phyloP scores from a whole-genome alignment of 2,797 vertebrate genomes.

The Leptodactylus fallax region DNA sequence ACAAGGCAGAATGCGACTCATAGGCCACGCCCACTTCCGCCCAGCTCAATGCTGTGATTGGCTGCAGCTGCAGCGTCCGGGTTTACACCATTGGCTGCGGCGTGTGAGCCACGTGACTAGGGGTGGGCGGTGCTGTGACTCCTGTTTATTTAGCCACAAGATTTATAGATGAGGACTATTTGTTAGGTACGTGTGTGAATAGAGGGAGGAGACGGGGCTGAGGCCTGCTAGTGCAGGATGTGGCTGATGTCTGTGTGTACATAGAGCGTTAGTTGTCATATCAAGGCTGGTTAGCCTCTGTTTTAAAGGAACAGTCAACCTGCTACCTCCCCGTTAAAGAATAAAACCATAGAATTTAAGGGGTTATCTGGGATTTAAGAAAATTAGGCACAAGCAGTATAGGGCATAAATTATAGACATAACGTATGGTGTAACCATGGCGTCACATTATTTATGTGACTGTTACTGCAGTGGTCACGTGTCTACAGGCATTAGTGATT shows the following conservation, averaged over 20 bases:
- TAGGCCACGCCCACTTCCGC: background rate
- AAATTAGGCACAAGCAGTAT: too few relatives aligned
- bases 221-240: background rate
- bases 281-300: too few relatives aligned
- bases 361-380: too few relatives aligned
- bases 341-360: too few relatives aligned
- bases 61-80: background rate
- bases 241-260: background rate
- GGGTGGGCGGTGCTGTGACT: background rate
- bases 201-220: background rate
- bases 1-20: background rate
- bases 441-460: too few relatives aligned
- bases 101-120: background rate
- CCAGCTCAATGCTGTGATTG: background rate
- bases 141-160: background rate
- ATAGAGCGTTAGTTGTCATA: too few relatives aligned
- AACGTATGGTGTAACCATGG: too few relatives aligned
- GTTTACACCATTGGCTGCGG: background rate
- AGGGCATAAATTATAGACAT: too few relatives aligned
- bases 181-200: background rate
- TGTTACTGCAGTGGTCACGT: too few relatives aligned
- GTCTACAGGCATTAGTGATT: too few relatives aligned
- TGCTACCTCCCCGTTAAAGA: too few relatives aligned
- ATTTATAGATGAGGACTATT: background rate
- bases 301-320: too few relatives aligned